Evolutionary conservation across 2,797 vertebrate species (phyloP).

Genomic region (Amblyraja radiata): DNA sequence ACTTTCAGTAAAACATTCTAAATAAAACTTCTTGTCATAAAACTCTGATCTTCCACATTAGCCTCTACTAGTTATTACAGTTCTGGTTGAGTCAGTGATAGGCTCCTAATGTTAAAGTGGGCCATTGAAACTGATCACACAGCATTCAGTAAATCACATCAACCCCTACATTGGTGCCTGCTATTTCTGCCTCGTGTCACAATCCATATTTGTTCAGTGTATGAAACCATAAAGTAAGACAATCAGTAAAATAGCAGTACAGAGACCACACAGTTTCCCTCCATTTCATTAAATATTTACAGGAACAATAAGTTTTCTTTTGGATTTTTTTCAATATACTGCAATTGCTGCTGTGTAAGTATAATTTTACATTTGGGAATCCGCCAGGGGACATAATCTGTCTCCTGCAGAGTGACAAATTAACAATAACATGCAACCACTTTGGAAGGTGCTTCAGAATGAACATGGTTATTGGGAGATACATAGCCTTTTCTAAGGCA

Average conservation of each 20-base stretch:
- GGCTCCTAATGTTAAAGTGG: background rate
- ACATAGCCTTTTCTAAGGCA: background rate
- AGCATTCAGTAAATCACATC: background rate
- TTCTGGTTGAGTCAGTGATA: too few species aligned
- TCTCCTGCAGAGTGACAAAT: background rate
- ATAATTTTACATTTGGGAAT: conserved; percentile 11
- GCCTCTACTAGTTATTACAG: background rate
- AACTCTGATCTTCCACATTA: background rate
- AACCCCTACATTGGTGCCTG: background rate
- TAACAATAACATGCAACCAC: background rate
- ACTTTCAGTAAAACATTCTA: background rate
- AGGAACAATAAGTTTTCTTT: background rate
- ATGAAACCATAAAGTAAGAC: background rate
- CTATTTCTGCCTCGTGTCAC: background rate
- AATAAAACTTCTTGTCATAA: background rate
- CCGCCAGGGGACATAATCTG: background rate
- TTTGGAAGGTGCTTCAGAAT: background rate
- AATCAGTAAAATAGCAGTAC: background rate
- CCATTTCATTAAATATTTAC: background rate
- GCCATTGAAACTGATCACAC: background rate
- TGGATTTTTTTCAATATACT: background rate
- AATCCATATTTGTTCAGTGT: background rate
- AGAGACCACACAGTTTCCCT: background rate
- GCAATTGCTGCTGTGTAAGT: background rate
- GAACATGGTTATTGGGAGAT: background rate